A percentile compares a stretch with the other conserved stretches of the same genome.
These are phyloP conservation scores for Eulemur coronatus DNA, from an alignment of 2,797 vertebrate species.

Conservation along the genomic window DNA sequence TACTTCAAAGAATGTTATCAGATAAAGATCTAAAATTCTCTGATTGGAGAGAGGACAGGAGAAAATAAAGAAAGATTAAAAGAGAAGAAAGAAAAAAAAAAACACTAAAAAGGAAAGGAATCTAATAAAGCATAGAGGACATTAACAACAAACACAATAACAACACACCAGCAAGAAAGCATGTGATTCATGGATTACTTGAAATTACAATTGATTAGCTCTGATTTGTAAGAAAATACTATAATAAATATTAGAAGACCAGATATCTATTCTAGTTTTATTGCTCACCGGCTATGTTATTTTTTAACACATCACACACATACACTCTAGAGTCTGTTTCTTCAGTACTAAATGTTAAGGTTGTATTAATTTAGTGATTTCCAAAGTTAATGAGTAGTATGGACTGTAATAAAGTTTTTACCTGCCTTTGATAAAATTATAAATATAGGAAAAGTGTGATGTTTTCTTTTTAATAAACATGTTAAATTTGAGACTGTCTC, in stretches of 20 bases:
- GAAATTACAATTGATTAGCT: slow-evolving; percentile 14
- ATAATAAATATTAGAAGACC: neutral
- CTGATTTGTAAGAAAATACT: neutral
- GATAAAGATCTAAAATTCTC: neutral
- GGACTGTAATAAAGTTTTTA: neutral
- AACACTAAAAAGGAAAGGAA: neutral
- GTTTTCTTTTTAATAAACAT: neutral
- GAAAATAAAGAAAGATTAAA: neutral
- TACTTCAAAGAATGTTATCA: neutral
- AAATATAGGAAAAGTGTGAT: neutral
- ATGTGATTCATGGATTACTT: neutral
- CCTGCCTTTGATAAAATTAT: neutral
- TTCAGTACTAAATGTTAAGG: neutral
- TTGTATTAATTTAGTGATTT: neutral
- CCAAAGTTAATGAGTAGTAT: neutral
- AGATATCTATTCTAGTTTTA: neutral
- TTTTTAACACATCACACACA: neutral
- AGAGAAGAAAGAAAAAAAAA: neutral
- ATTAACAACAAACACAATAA: neutral
- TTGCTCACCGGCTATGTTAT: neutral
- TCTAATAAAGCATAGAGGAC: neutral
- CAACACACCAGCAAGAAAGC: neutral
- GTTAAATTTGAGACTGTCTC: neutral
- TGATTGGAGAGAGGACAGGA: neutral
- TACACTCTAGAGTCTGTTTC: rapidly evolving